A percentile compares a stretch with the other conserved stretches of the same genome.
Conservation (phyloP, 2,888 invertebrate genomes). For the Drosophila colorata region DNA sequence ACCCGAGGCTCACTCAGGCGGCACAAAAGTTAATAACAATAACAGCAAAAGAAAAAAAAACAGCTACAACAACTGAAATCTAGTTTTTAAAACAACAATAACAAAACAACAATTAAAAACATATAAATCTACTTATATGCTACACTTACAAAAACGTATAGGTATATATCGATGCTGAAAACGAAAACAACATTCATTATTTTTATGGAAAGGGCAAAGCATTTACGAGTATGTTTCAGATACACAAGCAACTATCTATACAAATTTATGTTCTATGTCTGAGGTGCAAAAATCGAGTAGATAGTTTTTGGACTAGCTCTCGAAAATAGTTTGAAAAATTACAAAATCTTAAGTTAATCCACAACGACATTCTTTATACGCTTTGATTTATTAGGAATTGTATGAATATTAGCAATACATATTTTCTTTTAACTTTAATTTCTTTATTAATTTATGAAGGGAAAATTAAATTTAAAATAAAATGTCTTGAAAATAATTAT, state of each 20-base stretch:
- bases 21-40: slow-evolving; percentile 55
- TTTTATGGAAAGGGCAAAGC: slow-evolving; percentile 12
- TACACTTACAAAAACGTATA: not conserved
- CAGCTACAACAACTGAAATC: slow-evolving; percentile 20
- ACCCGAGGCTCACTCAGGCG: slow-evolving; percentile 48
- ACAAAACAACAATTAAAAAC: slow-evolving; percentile 47
- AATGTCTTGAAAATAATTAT: no score
- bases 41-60: slow-evolving; percentile 44
- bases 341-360: not conserved
- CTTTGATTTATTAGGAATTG: slow-evolving; percentile 11
- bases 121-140: slow-evolving; percentile 44
- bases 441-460: no score
- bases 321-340: slow-evolving; percentile 3
- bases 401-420: not conserved
- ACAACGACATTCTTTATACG: slow-evolving; percentile 17
- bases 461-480: no score
- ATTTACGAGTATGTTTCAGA: slow-evolving; percentile 18
- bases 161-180: not conserved
- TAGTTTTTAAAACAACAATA: slow-evolving; percentile 20
- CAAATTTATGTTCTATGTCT: slow-evolving; percentile 14
- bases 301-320: slow-evolving; percentile 13
- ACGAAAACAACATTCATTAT: slow-evolving; percentile 23
- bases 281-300: slow-evolving; percentile 47
- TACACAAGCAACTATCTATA: slow-evolving; percentile 23
- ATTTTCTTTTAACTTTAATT: not conserved